A percentile compares a stretch with the other conserved stretches of the same genome.
Conservation (phyloP, 2,797 vertebrate species). For the Glyptemys insculpta region DNA sequence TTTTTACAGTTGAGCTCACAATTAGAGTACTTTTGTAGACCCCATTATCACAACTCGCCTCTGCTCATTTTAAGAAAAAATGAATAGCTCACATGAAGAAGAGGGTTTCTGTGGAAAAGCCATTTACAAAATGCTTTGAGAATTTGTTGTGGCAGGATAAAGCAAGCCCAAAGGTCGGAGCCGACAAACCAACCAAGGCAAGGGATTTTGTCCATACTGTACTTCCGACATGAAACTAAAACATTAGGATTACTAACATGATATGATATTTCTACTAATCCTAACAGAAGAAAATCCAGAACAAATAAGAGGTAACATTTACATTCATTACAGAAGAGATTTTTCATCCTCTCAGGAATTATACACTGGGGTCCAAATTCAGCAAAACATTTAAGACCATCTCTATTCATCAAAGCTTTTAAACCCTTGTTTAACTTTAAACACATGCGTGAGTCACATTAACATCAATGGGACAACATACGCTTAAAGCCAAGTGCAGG, state of each 20-base stretch:
- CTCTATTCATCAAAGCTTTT: neutral
- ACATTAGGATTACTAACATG: neutral
- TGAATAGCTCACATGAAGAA: accelerated
- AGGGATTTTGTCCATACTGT: neutral
- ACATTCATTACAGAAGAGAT: neutral
- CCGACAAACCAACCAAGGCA: neutral
- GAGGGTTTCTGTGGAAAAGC: neutral
- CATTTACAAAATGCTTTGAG: neutral
- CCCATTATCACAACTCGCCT: neutral
- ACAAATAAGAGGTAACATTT: neutral
- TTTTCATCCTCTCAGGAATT: neutral
- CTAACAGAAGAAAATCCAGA: neutral
- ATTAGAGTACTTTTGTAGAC: neutral
- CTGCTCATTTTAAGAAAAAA: neutral
- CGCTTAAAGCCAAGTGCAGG: neutral
- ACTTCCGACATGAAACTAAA: neutral
- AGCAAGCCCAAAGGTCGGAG: neutral
- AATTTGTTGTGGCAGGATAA: neutral
- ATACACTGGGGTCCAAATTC: neutral
- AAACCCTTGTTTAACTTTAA: neutral
- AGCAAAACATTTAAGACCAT: neutral
- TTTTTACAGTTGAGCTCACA: neutral
- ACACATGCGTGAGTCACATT: accelerated
- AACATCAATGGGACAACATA: neutral
- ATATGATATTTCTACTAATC: neutral